phyloP scores from a whole-genome alignment of 2,888 invertebrate genomes.

The Scotopteryx bipunctaria region DNA sequence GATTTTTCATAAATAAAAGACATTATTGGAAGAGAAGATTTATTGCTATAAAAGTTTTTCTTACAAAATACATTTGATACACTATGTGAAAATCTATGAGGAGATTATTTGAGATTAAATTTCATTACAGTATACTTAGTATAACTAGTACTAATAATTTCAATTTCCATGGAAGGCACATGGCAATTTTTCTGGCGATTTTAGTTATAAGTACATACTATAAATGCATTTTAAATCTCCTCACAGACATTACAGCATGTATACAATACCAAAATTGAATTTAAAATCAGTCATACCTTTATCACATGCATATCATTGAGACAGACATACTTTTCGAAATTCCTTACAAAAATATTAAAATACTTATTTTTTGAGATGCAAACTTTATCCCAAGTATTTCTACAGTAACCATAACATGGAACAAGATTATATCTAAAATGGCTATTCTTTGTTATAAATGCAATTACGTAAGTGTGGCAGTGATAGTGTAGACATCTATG shows the following conservation, averaged over 20 bases:
- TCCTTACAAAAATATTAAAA: slow-evolving; percentile 27
- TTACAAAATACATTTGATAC: slow-evolving; percentile 61
- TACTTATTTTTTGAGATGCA: slow-evolving; percentile 20
- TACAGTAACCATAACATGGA: slow-evolving; percentile 13
- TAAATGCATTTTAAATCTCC: slow-evolving; percentile 46
- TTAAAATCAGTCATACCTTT: slow-evolving; percentile 68
- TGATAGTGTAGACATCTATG: slow-evolving; percentile 10
- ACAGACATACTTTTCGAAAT: slow-evolving; percentile 29
- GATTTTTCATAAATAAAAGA: slow-evolving; percentile 23
- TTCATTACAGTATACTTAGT: slow-evolving; percentile 11
- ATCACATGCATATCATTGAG: slow-evolving; percentile 57
- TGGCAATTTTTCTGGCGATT: not conserved
- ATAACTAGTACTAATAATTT: slow-evolving; percentile 21
- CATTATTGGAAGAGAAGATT: slow-evolving; percentile 51
- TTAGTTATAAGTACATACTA: no score
- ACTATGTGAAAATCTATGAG: slow-evolving; percentile 59
- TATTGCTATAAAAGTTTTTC: slow-evolving; percentile 65
- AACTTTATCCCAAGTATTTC: slow-evolving; percentile 17
- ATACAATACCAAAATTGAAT: slow-evolving; percentile 47
- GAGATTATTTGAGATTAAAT: slow-evolving; percentile 37
- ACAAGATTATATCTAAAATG: slow-evolving; percentile 22
- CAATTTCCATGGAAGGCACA: slow-evolving; percentile 63
- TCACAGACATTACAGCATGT: slow-evolving; percentile 56
- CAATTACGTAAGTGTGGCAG: slow-evolving; percentile 23
- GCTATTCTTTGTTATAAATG: slow-evolving; percentile 24